Conservation (phyloP, 2,888 invertebrate species). For the Drosophila glabriapex region DNA sequence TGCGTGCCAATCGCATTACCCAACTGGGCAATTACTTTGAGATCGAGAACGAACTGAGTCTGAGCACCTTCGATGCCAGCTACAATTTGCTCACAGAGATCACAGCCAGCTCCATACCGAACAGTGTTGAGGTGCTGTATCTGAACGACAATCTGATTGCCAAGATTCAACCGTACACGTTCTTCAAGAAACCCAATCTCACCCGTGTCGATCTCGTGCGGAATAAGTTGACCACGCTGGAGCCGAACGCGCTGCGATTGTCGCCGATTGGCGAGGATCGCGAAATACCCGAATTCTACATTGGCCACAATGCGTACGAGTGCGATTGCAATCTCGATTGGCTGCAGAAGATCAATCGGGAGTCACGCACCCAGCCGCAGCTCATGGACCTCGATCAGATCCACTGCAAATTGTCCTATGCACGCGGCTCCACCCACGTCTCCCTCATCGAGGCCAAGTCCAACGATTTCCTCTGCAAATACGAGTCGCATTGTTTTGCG, state of each 20-base stretch:
- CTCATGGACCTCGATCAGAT: conserved; percentile 96
- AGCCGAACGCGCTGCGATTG: conserved; percentile 94
- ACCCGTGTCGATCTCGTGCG: conserved; percentile 96
- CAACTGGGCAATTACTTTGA: conserved; percentile 92
- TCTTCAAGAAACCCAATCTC: conserved; percentile 95
- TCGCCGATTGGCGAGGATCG: conserved; percentile 92
- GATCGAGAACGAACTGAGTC: conserved; percentile 89
- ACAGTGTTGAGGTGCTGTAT: conserved; percentile 93
- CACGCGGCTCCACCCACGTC: conserved; percentile 93
- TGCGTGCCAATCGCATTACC: conserved; percentile 94
- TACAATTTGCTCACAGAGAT: conserved; percentile 94
- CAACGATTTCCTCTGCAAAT: conserved; percentile 96
- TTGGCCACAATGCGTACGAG: conserved; percentile 96
- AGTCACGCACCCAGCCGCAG: conserved; percentile 92
- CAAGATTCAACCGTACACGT: conserved; percentile 95
- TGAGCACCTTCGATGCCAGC: conserved; percentile 94
- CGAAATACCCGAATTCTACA: conserved; percentile 94
- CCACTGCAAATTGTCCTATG: conserved; percentile 94
- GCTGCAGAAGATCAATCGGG: conserved; percentile 95
- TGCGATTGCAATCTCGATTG: conserved; percentile 98
- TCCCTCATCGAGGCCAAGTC: conserved; percentile 94
- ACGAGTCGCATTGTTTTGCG: conserved; percentile 96
- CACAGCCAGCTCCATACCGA: conserved; percentile 91
- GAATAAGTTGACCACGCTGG: conserved; percentile 95
- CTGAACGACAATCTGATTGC: conserved; percentile 95